Evolutionary conservation across 1,140 invertebrate species (phyloP).

Genomic region (Pseudomyrmex pallidus): DNA sequence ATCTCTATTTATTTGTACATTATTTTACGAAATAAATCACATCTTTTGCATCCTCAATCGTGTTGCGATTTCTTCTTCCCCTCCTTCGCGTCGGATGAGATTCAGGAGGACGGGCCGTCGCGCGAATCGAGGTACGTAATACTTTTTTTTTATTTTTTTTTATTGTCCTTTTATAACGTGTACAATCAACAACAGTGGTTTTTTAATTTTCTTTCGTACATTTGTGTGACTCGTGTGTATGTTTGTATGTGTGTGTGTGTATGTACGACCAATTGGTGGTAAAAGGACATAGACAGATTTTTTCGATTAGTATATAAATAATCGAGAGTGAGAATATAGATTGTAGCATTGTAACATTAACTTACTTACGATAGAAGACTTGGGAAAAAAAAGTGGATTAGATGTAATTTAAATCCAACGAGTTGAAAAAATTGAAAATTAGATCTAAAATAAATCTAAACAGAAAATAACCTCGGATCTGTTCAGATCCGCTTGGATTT

Average conservation of each 20-base stretch:
- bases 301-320: conserved; percentile 63
- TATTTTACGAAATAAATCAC: conserved; percentile 63
- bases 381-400: no score
- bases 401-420: no score
- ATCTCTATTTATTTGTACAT: conserved; percentile 66
- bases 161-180: conserved; percentile 77
- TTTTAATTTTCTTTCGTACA: not conserved
- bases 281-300: conserved; percentile 62
- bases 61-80: not conserved
- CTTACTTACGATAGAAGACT: no score
- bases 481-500: no score
- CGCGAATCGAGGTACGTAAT: conserved; percentile 46
- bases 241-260: no score
- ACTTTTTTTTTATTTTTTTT: conserved; percentile 53
- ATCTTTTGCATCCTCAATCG: conserved; percentile 43
- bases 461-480: no score
- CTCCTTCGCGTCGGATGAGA: not conserved
- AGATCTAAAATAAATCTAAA: no score
- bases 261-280: conserved; percentile 29
- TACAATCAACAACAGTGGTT: conserved; percentile 71
- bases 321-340: conserved; percentile 61
- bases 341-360: conserved; percentile 56
- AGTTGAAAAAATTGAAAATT: no score
- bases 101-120: not conserved
- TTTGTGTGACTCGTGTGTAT: conserved; percentile 56